phyloP scores from a whole-genome alignment of 2,888 invertebrate genomes.

The Hirtodrosophila duncani region DNA sequence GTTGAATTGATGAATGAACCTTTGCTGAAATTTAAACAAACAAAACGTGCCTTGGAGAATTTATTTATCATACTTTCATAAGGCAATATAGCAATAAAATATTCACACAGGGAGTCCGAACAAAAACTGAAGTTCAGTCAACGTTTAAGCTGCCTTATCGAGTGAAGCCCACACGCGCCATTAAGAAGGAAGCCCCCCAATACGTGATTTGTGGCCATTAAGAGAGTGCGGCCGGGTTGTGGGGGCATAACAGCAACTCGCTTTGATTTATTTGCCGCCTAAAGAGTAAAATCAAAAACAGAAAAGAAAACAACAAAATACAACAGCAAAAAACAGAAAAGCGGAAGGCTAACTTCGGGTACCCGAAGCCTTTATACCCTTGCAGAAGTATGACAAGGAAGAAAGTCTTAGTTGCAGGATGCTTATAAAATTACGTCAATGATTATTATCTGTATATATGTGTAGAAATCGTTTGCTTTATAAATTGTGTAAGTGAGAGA shows the following conservation, averaged over 20 bases:
- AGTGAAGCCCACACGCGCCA: conserved; percentile 37
- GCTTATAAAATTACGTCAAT: no score
- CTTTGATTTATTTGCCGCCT: conserved; percentile 62
- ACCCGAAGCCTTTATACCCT: no score
- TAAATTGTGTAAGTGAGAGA: no score
- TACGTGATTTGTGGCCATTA: conserved; percentile 67
- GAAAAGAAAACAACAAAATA: conserved; percentile 33
- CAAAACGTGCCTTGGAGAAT: conserved; percentile 45
- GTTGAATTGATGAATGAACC: no score
- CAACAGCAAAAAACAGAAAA: no score
- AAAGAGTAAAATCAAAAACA: conserved; percentile 11
- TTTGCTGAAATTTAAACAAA: conserved; percentile 31
- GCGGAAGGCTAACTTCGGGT: no score
- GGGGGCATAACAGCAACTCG: conserved; percentile 41
- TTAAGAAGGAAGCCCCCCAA: conserved; percentile 39
- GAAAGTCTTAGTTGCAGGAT: no score
- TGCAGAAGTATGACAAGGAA: no score
- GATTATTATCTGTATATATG: no score
- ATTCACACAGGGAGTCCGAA: no score
- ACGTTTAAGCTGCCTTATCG: conserved; percentile 46
- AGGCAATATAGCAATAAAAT: neutral
- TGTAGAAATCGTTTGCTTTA: no score
- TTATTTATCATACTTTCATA: conserved; percentile 64
- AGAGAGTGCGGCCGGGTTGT: no score
- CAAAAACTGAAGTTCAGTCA: conserved; percentile 1